Evolutionary conservation across 2,888 invertebrate genomes (phyloP), one percentile per base, ranked within the genome.

Genomic region (Ectemnius cavifrons): DNA sequence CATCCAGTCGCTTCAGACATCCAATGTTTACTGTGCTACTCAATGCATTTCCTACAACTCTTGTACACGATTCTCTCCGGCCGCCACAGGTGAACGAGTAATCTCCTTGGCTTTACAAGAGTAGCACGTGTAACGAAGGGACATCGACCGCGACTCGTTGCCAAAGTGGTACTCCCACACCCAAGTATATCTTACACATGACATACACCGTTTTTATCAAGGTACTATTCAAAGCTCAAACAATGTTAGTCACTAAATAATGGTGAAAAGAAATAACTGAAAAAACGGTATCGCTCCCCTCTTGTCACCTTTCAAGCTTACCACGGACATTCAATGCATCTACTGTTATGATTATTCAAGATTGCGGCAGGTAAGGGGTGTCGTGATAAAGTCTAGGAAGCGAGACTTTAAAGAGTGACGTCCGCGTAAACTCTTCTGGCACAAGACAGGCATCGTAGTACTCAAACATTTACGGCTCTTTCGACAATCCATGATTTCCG

Each of bases 241-340:
- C 90, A 90, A 90, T 90, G 91, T 91, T 91, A 90, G 90, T 90
- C 89, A 91, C 90, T 91, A 91, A 88, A 87, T 91, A 89, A 90
- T 90, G 88, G 89, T 91, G 89, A 89, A 88, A 88, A 86, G 84
- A 87, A 88, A 85, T 87, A 89, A 89, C 86, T 86, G 86, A 89
- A 88, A 87, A 84, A 86, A 87, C 83, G 86, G 86, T 88, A 81
- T 81, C 79, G 74, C 83, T 74, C 84, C 85, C 88, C 85, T 85
- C 85, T 86, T 86, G 84, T 82, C 82, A 85, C 87, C 83, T 73
- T 78, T 82, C 78, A 80, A 80, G 77, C 73, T 75, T 80, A 78
- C 73, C 57, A 67, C 73, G 60, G 69, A 52, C 52, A 52, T 52
- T 16, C 16, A 16, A 52, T 37, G 37, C 37, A 37, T 37, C 37